A percentile compares a stretch with the other conserved stretches of the same genome.
phyloP scores from a whole-genome alignment of 2,888 invertebrate genomes.

The Cheilosia scutellata region DNA sequence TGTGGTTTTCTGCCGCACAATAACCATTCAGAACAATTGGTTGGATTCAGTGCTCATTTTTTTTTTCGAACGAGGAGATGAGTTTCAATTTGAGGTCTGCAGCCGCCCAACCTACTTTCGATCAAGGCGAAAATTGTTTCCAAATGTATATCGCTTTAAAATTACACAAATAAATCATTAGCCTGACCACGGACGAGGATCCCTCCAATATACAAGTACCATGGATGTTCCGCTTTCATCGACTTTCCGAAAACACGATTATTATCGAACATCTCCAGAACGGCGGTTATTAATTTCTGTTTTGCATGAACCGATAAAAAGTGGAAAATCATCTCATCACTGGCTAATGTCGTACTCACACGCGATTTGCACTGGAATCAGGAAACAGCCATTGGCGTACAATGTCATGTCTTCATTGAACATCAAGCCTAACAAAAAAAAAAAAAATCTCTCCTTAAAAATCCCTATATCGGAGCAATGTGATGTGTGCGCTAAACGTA shows the following conservation, averaged over 20 bases:
- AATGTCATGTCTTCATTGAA: conserved; percentile 55
- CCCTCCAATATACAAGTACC: conserved; percentile 12
- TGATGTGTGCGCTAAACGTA: background rate
- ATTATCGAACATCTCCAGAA: conserved; percentile 61
- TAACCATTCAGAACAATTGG: conserved; percentile 61
- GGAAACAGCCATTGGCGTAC: conserved; percentile 14
- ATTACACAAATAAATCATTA: conserved; percentile 71
- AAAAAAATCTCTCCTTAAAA: conserved; percentile 18
- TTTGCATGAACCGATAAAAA: conserved; percentile 72
- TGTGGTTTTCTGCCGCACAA: conserved; percentile 45
- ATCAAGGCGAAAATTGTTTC: conserved; percentile 24
- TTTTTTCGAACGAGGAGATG: conserved; percentile 21
- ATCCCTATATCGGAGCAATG: conserved; percentile 22
- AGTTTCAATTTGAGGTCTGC: conserved; percentile 31
- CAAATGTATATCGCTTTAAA: conserved; percentile 35
- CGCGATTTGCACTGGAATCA: conserved; percentile 46
- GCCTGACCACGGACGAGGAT: conserved; percentile 43
- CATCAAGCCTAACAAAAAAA: background rate
- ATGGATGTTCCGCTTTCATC: conserved; percentile 62
- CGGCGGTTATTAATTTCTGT: conserved; percentile 69
- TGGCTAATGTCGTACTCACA: conserved; percentile 58
- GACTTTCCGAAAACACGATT: conserved; percentile 63
- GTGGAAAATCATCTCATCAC: conserved; percentile 66
- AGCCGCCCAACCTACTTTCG: conserved; percentile 45
- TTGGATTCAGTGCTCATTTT: conserved; percentile 6